Conservation (phyloP, 2,113 vertebrate species). For the Podocnemis expansa region DNA sequence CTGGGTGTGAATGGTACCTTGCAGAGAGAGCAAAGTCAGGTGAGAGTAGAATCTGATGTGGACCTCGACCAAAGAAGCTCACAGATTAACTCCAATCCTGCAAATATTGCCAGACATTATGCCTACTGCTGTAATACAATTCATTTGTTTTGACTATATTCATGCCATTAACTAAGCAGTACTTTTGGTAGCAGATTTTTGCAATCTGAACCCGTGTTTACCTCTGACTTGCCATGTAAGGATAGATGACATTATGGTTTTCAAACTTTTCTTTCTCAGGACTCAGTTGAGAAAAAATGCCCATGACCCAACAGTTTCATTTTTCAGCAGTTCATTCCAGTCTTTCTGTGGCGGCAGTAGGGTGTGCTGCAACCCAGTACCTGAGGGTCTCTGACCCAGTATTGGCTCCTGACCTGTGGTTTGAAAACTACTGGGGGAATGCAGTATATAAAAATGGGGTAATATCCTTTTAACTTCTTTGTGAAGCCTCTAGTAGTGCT, state of each 20-base stretch:
- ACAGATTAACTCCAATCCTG: neutral
- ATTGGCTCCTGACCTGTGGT: too few relatives aligned
- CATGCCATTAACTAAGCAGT: neutral
- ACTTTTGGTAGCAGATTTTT: neutral
- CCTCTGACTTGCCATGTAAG: neutral
- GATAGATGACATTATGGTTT: neutral
- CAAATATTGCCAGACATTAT: slow-evolving; percentile 18
- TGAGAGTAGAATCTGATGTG: neutral
- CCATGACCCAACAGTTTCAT: too few relatives aligned
- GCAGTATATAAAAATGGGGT: neutral
- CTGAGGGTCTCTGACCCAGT: too few relatives aligned
- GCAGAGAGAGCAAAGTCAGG: neutral
- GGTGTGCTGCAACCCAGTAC: too few relatives aligned
- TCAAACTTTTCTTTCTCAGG: too few relatives aligned
- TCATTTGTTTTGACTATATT: neutral
- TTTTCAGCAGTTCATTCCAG: too few relatives aligned
- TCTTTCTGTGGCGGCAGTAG: too few relatives aligned
- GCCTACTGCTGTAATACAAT: neutral
- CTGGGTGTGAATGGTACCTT: neutral
- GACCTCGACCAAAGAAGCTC: slow-evolving; percentile 26
- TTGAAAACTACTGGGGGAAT: neutral
- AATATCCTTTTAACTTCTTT: neutral
- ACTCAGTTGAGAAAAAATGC: too few relatives aligned
- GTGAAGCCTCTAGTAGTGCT: neutral
- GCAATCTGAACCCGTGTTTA: neutral